Base-by-base conservation (phyloP, 2,113 vertebrate species). In the Pelodiscus sinensis region DNA sequence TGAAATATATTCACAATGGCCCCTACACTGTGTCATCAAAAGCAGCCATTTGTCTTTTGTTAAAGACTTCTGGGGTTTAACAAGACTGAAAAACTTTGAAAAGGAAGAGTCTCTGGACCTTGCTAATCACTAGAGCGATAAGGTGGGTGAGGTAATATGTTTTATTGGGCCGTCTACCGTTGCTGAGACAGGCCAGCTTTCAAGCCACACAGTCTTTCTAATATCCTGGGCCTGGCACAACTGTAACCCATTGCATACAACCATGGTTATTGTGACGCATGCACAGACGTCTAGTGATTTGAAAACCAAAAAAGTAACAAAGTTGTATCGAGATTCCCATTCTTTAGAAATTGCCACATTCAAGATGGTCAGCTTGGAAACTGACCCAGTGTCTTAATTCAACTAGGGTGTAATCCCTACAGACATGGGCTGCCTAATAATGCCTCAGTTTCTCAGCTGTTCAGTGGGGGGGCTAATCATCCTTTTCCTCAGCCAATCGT, bases 91-190 rank as follows among this genome's bases (percentile, higher is more conserved):
- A 51, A 86, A 86, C 82, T 88, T 55, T 14, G 75, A 94, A 92
- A 92, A 79, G 56, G 94, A 80, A 88, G 87, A 91, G n/a, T 65
- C 65, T 87, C 56, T 86, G 82, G 84, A 90, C 78, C 87, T 21
- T 58, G 82, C 10, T 6, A 88, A 0, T 58, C 29, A 71, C 16
- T 71, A 18, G n/a, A 71, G 65, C 19, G n/a, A 35, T 31, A 35
- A 71, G 65, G 18, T 71, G 65, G 31, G n/a, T 35, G 16, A 71
- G 65, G 65, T 35, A 71, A 71, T n/a, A 71, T 21, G 16, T 35
- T 35, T 71, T 71, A 71, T 35, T 71, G 16, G 31, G 18, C 65
- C 16, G 16, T 9, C 31, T n/a, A 18, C 65, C 31, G 31, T 10
- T 71, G 16, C 15, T 71, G 16, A 68, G 62, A 71, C 16, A 21